Conservation (phyloP, 2,113 vertebrate genomes). For the Bos javanicus region DNA sequence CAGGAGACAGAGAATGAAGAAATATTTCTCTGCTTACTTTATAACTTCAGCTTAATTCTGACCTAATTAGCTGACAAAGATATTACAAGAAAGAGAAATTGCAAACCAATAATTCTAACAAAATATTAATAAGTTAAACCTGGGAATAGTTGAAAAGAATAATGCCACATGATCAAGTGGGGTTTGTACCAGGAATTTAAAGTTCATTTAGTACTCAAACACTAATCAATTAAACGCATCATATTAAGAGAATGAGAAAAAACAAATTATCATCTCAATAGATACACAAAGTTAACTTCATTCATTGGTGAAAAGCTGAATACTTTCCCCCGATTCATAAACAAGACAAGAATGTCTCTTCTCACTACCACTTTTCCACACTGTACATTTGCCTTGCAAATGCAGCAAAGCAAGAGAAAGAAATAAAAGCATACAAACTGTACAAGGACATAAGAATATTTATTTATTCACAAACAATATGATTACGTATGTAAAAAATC, state of each 20-base stretch:
- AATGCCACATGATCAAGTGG: not conserved
- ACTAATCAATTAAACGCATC: not conserved
- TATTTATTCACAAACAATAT: not conserved
- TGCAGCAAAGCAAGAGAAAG: not conserved
- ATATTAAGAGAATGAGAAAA: not conserved
- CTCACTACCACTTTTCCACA: not conserved
- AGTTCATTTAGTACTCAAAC: constrained; percentile 13
- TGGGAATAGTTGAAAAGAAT: not conserved
- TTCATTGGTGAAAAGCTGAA: not conserved
- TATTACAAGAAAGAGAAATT: not conserved
- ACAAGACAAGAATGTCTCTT: not conserved
- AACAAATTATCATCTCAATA: not conserved
- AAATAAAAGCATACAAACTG: not conserved
- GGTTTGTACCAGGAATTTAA: not conserved
- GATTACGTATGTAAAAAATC: not conserved
- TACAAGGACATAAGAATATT: not conserved
- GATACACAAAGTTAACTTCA: not conserved
- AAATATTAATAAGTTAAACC: constrained; percentile 20
- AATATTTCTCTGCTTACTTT: not conserved
- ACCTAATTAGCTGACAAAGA: not conserved
- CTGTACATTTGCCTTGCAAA: not conserved
- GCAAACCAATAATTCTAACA: not conserved
- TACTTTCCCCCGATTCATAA: not conserved
- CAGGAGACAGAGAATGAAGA: not conserved
- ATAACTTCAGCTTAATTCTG: not conserved